Evolutionary conservation across 1,140 invertebrate species (phyloP).

Genomic region (Coptotermes formosanus): DNA sequence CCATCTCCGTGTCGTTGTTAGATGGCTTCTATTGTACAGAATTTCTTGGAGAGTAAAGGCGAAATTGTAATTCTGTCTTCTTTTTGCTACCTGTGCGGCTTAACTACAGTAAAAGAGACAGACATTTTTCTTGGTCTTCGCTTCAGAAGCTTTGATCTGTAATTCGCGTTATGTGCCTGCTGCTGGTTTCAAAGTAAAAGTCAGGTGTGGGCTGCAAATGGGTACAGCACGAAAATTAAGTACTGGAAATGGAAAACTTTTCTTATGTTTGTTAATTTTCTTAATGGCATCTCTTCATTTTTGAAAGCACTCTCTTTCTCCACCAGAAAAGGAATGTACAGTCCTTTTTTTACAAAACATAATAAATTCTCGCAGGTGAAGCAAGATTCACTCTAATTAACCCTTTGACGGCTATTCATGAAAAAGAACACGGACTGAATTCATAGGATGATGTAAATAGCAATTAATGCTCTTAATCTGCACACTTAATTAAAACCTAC

Average conservation of each 20-base stretch:
- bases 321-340: background rate
- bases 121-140: background rate
- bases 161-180: background rate
- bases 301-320: background rate
- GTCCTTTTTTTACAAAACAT: background rate
- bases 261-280: background rate
- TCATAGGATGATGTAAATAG: background rate
- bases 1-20: background rate
- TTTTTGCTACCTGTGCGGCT: background rate
- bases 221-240: background rate
- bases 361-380: background rate
- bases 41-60: background rate
- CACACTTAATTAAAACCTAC: background rate
- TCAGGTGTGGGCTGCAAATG: background rate
- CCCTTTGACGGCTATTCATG: background rate
- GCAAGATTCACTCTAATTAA: background rate
- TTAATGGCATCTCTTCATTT: background rate
- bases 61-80: background rate
- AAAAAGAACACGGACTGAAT: background rate
- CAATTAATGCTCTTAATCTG: background rate
- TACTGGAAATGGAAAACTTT: background rate
- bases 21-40: background rate
- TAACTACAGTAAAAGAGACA: slow-evolving; percentile 1
- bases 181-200: background rate
- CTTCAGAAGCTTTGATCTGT: background rate